Base-by-base conservation (phyloP, 2,797 vertebrate genomes). In the Siniperca undulata region DNA sequence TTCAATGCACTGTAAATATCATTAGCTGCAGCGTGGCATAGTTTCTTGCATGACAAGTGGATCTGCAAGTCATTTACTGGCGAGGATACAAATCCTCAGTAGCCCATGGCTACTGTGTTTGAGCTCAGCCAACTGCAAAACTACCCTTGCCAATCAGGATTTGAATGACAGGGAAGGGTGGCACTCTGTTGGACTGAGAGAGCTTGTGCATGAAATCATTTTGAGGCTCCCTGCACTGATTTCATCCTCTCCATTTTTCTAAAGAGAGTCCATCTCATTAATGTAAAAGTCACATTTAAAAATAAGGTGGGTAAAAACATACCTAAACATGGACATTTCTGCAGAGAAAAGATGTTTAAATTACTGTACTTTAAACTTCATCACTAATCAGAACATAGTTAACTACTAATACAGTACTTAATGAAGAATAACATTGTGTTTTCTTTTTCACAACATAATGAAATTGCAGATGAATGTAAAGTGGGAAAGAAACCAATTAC, bases 11-110 rank as follows among this genome's bases (percentile, higher is more conserved):
- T 69, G 77, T 78, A 83, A 86, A 88, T 77, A 87, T 79, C 58
- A 83, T 91, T 83, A 84, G 74, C 71, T 82, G 19, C 80, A 71
- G 58, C 50, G 19, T 80, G 81, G 67, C 91, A 85, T 88, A 84
- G 38, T 90, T 92, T 86, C 75, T 59, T 78, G 38, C 46, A 65
- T 66, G 85, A 84, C 82, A 85, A 90, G 79, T 62, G 42, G 80
- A 58, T 78, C 74, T 84, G 82, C 59, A 61, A 68, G 62, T 74
- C 34, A 71, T 82, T 80, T 78, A 75, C 65, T 66, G 50, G 71
- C 24, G 16, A 56, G 46, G 74, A 78, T 67, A 36, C 30, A 81
- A 81, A 89, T 72, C 71, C 70, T 65, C 17, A 59, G 22, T 20
- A 8, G 79, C 68, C 72, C 50, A 3, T 62, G 59, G 81, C 75